These are phyloP conservation scores for Pogonocichla stellata DNA, from an alignment of 2,113 vertebrate species.

Conservation along the genomic window DNA sequence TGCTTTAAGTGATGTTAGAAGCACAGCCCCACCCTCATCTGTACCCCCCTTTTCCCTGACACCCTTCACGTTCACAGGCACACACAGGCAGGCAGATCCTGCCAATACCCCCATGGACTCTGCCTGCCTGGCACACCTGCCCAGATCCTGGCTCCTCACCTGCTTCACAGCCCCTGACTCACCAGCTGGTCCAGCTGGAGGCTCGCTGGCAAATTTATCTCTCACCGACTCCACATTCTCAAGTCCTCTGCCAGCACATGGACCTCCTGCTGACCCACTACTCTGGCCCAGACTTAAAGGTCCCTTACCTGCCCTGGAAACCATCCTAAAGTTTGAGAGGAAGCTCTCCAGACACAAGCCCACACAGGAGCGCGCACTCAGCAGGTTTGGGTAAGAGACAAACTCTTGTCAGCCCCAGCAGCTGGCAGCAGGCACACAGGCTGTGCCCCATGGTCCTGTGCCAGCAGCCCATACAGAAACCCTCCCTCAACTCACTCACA, in stretches of 20 bases:
- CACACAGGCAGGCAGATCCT: rapidly evolving
- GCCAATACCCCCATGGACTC: rapidly evolving
- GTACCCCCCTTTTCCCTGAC: rapidly evolving
- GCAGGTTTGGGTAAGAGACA: background rate
- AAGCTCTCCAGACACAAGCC: rapidly evolving
- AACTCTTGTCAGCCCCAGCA: rapidly evolving
- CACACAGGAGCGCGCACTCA: rapidly evolving
- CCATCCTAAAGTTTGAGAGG: background rate
- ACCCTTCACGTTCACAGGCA: background rate
- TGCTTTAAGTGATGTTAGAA: background rate
- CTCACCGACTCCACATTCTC: background rate
- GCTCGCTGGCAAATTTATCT: rapidly evolving
- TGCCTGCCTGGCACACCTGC: background rate
- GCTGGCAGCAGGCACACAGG: rapidly evolving
- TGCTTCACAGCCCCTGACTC: background rate
- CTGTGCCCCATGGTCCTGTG: background rate
- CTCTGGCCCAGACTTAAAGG: background rate
- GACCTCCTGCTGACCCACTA: too few relatives aligned
- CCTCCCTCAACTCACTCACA: background rate
- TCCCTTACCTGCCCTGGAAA: rapidly evolving
- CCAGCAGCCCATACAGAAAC: background rate
- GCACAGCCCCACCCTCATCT: rapidly evolving
- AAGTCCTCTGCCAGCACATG: background rate
- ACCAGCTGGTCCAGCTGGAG: rapidly evolving
- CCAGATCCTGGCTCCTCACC: rapidly evolving